Evolutionary conservation across 2,888 invertebrate species (phyloP), one percentile per base, ranked within the genome.

Genomic region (Oscheius sp.): DNA sequence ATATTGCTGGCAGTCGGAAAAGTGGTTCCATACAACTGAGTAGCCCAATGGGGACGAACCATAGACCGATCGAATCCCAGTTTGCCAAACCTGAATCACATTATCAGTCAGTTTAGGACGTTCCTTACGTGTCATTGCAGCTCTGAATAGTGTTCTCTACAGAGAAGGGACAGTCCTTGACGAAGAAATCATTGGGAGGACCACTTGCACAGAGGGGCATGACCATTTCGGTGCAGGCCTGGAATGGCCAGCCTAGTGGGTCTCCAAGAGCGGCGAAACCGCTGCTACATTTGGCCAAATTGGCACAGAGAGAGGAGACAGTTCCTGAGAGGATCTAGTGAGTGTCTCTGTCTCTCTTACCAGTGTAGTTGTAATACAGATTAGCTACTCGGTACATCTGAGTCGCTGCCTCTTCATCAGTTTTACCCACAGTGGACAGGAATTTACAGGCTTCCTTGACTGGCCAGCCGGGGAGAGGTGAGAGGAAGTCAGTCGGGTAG

Each of bases 171-270:
- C 86, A 87, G 58, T 83, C 84, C 50, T 79, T 78, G 78, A 79
- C 80, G 79, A 88, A 87, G 75, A 88, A 84, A 74, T 87, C 87
- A 66, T 79, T 82, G 11, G 88, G 88, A n/a, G 79, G 76, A 9
- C 93, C 94, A 80, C 93, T 92, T 9, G 93, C 91, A 90, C 97
- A 97, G 91, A 94, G 93, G 0, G 97, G 97, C 95, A 96, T 96
- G 76, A 96, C 93, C 94, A 98, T 96, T 90, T 99, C 97, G 35
- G 96, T 95, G 89, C 98, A 98, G 0, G 94, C 84, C 82, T 86
- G 87, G 83, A 83, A 88, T 35, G 86, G 85, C 88, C 88, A 88
- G 29, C 87, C 88, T 37, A 84, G 71, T 0, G 83, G 83, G 70
- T 85, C 85, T 35, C 87, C 87, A 10, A 87, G 74, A 13, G 81